These are phyloP conservation scores for Sinotaia quadrata DNA, from an alignment of 2,888 invertebrate species.

Conservation along the genomic window DNA sequence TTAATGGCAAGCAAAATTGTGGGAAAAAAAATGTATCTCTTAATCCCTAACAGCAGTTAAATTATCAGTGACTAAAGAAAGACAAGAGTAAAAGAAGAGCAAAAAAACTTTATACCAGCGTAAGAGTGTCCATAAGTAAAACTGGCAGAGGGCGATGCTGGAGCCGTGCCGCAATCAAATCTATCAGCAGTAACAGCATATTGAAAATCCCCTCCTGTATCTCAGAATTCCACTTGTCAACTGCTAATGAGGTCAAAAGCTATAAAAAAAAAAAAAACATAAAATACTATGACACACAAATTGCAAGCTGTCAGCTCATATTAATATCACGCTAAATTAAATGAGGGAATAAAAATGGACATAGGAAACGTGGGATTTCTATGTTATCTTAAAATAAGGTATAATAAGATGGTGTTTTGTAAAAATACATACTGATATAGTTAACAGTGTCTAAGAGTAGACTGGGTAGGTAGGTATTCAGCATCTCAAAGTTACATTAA, in stretches of 20 bases:
- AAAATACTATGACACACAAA: background rate
- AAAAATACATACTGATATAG: no score
- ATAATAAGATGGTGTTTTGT: no score
- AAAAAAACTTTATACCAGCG: conserved; percentile 59
- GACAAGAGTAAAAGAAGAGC: background rate
- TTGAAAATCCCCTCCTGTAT: conserved; percentile 74
- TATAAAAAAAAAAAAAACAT: conserved; percentile 37
- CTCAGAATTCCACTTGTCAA: conserved; percentile 73
- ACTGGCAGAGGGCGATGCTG: conserved; percentile 70
- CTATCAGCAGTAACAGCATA: conserved; percentile 73
- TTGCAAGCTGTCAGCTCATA: background rate
- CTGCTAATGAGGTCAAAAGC: conserved; percentile 73
- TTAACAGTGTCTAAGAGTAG: no score
- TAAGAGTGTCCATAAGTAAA: conserved; percentile 68
- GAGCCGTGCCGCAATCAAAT: conserved; percentile 71
- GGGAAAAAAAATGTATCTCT: no score
- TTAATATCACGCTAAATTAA: background rate
- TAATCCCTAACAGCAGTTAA: no score
- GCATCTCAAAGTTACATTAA: no score
- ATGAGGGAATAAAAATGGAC: background rate
- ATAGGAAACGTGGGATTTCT: conserved; percentile 2
- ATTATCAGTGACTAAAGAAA: no score
- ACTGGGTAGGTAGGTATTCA: no score
- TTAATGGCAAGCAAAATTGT: no score
- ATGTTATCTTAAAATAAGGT: no score